Conservation (phyloP, 2,113 vertebrate species). For the Mastomys natalensis region DNA sequence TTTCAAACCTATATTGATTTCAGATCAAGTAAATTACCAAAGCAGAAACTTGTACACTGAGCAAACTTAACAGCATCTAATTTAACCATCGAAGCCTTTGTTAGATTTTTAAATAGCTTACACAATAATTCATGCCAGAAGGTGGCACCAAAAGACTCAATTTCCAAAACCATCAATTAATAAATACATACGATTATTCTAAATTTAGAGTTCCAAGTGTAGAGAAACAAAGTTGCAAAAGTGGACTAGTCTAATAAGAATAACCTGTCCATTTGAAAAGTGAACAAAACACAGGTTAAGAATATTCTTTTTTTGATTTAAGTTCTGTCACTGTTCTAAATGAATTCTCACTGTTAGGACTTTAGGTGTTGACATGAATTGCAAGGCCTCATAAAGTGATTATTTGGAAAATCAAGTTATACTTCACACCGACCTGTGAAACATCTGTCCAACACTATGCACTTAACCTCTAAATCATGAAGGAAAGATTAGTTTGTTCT, state of each 20-base stretch:
- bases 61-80: background rate
- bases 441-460: background rate
- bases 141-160: slow-evolving; percentile 84
- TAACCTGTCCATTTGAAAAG: background rate
- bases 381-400: background rate
- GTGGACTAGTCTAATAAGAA: background rate
- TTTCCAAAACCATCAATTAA: slow-evolving; percentile 46
- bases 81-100: accelerated
- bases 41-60: accelerated
- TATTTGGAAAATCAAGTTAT: background rate
- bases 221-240: background rate
- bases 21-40: background rate
- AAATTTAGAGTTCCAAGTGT: background rate
- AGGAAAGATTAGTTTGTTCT: background rate
- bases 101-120: background rate
- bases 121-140: slow-evolving; percentile 74
- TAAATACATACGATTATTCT: background rate
- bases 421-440: background rate
- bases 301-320: background rate
- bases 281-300: accelerated
- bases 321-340: background rate
- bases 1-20: background rate
- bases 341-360: background rate
- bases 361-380: background rate
- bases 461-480: background rate